Evolutionary conservation across 2,888 invertebrate species (phyloP), one percentile per base, ranked within the genome.

Genomic region (Kryphioiulus occultus): DNA sequence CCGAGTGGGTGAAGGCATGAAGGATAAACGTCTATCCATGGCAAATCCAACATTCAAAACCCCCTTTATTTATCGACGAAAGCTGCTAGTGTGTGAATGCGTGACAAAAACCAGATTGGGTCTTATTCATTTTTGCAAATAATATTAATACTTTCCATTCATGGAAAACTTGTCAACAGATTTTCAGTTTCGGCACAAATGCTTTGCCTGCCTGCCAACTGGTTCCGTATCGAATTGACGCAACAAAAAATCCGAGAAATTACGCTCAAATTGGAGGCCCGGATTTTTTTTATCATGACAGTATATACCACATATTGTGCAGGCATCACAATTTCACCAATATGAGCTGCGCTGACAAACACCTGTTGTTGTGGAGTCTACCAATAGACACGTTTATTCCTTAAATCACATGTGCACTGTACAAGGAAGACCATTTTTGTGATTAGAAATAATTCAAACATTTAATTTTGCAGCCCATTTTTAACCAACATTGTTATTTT

Each of bases 1-100:
- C 53, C 53, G 53, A 19, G 53, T 19, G n/a, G 53, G 53, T 53
- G 17, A 3, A 19, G 53, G 53, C 17, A 53, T 19, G 19, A n/a
- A n/a, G 53, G 53, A n/a, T n/a, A 53, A 53, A 19, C n/a, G 19
- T 10, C 47, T 53, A 53, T 53, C 53, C 53, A 53, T 53, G 53
- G 53, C 53, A 53, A 53, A 53, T 53, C 53, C 53, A 53, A 53
- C 53, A 53, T 53, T 53, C 19, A 53, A 53, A 53, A 53, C n/a
- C 53, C 53, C 53, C 53, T 53, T 53, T 53, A 53, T 53, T 53
- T 53, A 53, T 53, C 53, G 53, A 53, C n/a, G 53, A 53, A 53
- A 19, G 53, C 19, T 53, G 53, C 19, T 53, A n/a, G 47, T 53
- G 53, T 47, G 53, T 53, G 53, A 53, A 53, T 53, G 53, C 53